phyloP scores from a whole-genome alignment of 2,797 vertebrate genomes.

The Macropodus opercularis region DNA sequence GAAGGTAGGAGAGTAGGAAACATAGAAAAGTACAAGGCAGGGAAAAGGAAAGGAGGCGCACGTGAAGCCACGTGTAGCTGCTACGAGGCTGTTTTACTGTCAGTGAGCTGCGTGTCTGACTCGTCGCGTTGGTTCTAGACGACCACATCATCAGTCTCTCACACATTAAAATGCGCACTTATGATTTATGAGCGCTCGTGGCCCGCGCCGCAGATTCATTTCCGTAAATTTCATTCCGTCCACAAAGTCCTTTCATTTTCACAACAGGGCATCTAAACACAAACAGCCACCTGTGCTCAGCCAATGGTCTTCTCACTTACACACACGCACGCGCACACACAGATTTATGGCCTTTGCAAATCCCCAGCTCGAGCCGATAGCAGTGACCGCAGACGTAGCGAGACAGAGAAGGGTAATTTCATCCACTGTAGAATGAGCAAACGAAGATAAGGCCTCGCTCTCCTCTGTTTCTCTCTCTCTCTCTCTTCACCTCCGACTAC shows the following conservation, averaged over 20 bases:
- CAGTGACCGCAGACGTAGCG: slow-evolving; percentile 57
- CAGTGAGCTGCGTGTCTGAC: not conserved
- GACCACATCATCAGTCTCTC: not conserved
- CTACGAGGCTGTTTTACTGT: slow-evolving; percentile 34
- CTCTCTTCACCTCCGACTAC: slow-evolving; percentile 7
- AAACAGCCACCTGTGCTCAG: slow-evolving; percentile 21
- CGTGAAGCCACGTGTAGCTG: slow-evolving; percentile 34
- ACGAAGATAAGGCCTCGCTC: slow-evolving; percentile 61
- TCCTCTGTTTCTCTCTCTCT: slow-evolving; percentile 18
- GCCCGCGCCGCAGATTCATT: slow-evolving; percentile 37
- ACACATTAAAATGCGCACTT: not conserved
- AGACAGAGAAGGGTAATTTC: slow-evolving; percentile 71
- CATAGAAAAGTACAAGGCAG: slow-evolving; percentile 23
- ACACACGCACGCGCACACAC: slow-evolving; percentile 23
- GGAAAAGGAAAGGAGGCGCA: too few species aligned
- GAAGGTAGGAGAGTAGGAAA: slow-evolving; percentile 25
- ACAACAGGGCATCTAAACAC: slow-evolving; percentile 46
- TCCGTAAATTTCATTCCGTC: slow-evolving; percentile 42
- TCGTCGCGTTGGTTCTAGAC: slow-evolving; percentile 12
- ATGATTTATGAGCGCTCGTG: slow-evolving; percentile 37
- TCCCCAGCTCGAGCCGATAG: slow-evolving; percentile 55
- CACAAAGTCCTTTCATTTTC: slow-evolving; percentile 53
- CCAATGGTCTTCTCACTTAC: too few species aligned
- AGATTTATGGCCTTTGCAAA: slow-evolving; percentile 66
- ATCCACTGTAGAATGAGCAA: slow-evolving; percentile 63